Evolutionary conservation across 2,113 vertebrate genomes (phyloP).

Genomic region (Oncorhynchus gorbuscha): DNA sequence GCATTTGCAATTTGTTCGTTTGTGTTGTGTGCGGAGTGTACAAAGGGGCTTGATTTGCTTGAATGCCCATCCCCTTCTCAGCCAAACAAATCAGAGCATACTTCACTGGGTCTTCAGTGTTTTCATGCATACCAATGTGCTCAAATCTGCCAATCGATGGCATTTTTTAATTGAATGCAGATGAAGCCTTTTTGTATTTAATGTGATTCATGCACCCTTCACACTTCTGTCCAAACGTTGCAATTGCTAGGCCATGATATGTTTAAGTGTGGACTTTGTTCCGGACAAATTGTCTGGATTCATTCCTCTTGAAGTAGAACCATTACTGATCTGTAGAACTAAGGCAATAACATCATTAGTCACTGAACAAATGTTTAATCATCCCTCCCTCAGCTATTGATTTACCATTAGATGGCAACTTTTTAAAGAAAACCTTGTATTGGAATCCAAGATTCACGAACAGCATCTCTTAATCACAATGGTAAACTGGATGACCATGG

Average conservation of each 20-base stretch:
- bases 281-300: conserved; percentile 34
- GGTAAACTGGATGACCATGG: conserved; percentile 46
- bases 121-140: conserved; percentile 65
- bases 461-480: conserved; percentile 54
- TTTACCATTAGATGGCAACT: conserved; percentile 69
- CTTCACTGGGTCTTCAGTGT: conserved; percentile 53
- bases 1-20: conserved; percentile 67
- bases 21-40: conserved; percentile 55
- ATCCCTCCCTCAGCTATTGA: conserved; percentile 61
- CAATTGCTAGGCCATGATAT: conserved; percentile 40
- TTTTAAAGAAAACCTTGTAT: conserved; percentile 64
- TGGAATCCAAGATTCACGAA: conserved; percentile 28
- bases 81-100: conserved; percentile 49
- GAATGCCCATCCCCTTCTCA: conserved; percentile 50
- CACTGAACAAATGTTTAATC: conserved; percentile 73
- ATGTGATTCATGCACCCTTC: conserved; percentile 61
- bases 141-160: conserved; percentile 57
- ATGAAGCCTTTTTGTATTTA: conserved; percentile 64
- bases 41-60: conserved; percentile 48
- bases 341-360: conserved; percentile 66
- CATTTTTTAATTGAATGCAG: conserved; percentile 73
- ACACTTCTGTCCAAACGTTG: conserved; percentile 13
- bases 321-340: conserved; percentile 43
- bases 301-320: conserved; percentile 40
- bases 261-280: conserved; percentile 41